Evolutionary conservation across 2,797 vertebrate species (phyloP).

Genomic region (Botia almorhae): DNA sequence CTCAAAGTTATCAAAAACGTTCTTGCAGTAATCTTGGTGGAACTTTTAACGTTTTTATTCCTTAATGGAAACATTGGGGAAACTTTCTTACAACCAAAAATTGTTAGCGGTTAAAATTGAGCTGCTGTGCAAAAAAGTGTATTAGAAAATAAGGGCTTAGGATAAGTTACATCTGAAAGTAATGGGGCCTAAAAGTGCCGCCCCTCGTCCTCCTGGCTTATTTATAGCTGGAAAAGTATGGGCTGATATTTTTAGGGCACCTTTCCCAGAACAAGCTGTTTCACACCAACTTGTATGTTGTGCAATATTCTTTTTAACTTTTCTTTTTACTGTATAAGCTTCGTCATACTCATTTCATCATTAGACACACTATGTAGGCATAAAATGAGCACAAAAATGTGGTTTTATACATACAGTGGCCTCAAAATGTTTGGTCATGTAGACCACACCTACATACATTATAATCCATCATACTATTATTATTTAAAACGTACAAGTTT

Average conservation of each 20-base stretch:
- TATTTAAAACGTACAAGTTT: background rate
- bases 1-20: too few species aligned
- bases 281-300: conserved; percentile 26
- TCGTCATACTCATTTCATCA: background rate
- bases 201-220: conserved; percentile 22
- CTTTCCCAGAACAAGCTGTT: conserved; percentile 44
- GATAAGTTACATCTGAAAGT: conserved; percentile 27
- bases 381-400: background rate
- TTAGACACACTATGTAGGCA: background rate
- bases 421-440: too few species aligned
- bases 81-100: too few species aligned
- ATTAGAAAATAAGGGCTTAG: conserved; percentile 12
- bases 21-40: too few species aligned
- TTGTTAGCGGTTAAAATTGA: too few species aligned
- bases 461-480: too few species aligned
- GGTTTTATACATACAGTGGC: too few species aligned
- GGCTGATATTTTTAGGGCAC: conserved; percentile 47
- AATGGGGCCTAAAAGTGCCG: conserved; percentile 21
- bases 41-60: too few species aligned
- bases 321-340: too few species aligned
- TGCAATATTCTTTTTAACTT: too few species aligned
- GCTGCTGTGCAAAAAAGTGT: conserved; percentile 10
- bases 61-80: too few species aligned
- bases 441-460: too few species aligned
- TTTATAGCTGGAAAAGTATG: conserved; percentile 37